These are phyloP conservation scores for Chaunax sp. DNA, from an alignment of 2,797 vertebrate species.

Conservation along the genomic window DNA sequence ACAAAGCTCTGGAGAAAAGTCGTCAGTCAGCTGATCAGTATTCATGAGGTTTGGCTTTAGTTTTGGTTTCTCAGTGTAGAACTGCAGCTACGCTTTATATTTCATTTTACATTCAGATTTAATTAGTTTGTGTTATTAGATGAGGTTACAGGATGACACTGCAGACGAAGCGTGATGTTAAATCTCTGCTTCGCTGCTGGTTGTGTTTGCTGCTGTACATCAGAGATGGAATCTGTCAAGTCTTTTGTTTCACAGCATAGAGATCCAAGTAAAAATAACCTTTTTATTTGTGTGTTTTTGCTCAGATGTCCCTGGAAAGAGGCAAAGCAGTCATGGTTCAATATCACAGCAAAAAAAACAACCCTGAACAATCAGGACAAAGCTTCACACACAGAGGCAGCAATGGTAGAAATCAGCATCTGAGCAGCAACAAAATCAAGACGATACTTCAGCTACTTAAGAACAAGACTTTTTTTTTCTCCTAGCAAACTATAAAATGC, in stretches of 20 bases:
- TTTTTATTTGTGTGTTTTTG: conserved; percentile 19
- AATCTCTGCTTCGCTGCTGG: not conserved
- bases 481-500: conserved; percentile 69
- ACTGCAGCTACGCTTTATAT: conserved; percentile 21
- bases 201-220: conserved; percentile 46
- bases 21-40: conserved; percentile 50
- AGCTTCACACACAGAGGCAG: conserved; percentile 75
- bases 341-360: conserved; percentile 60
- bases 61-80: conserved; percentile 24
- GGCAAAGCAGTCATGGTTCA: conserved; percentile 57
- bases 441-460: conserved; percentile 70
- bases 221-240: conserved; percentile 44
- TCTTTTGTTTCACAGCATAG: conserved; percentile 62
- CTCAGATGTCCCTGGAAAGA: conserved; percentile 41
- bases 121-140: not conserved
- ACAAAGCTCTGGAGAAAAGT: conserved; percentile 58
- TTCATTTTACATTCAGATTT: conserved; percentile 4
- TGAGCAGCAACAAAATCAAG: conserved; percentile 77
- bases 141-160: not conserved
- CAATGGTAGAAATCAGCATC: conserved; percentile 82
- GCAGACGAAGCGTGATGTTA: not conserved
- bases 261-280: conserved; percentile 45
- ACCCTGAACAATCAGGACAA: conserved; percentile 64
- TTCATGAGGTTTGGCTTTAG: conserved; percentile 27
- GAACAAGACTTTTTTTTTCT: conserved; percentile 72